Conservation (phyloP, 1,140 invertebrate species). For the Drosophila pachea region DNA sequence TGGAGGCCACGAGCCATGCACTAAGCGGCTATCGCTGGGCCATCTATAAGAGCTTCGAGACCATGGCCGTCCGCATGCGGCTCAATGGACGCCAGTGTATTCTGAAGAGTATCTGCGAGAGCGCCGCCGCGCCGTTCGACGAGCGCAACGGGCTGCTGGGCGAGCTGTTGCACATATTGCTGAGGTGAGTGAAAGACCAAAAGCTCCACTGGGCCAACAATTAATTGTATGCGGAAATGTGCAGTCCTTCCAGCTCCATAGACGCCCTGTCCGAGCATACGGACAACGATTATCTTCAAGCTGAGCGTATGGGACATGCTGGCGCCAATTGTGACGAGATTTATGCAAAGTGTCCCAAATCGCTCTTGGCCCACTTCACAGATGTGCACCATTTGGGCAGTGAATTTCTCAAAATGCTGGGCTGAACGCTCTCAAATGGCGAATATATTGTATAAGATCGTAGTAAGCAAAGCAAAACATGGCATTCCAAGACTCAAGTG, state of each 20-base stretch:
- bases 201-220: too few relatives aligned
- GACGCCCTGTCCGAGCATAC: slow-evolving; percentile 82
- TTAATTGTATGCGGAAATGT: background rate
- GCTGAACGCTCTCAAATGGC: slow-evolving; percentile 18
- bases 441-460: too few relatives aligned
- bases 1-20: slow-evolving; percentile 12
- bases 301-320: slow-evolving; percentile 82
- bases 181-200: slow-evolving; percentile 81
- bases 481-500: background rate
- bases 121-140: slow-evolving; percentile 83
- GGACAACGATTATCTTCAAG: slow-evolving; percentile 85
- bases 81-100: slow-evolving; percentile 84
- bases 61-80: slow-evolving; percentile 80
- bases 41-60: slow-evolving; percentile 54
- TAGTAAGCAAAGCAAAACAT: too few relatives aligned
- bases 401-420: slow-evolving; percentile 55
- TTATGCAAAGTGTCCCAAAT: slow-evolving; percentile 83
- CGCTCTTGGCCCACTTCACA: slow-evolving; percentile 80
- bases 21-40: slow-evolving; percentile 62
- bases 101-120: slow-evolving; percentile 86
- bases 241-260: slow-evolving; percentile 83
- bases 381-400: slow-evolving; percentile 66
- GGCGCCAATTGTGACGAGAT: slow-evolving; percentile 80
- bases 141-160: slow-evolving; percentile 83
- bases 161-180: slow-evolving; percentile 84